Evolutionary conservation across 37 sponge, comb jelly and placozoan species (phyloP), one percentile per base, ranked within the genome.

Genomic region (Halisarca cf. caerulea): DNA sequence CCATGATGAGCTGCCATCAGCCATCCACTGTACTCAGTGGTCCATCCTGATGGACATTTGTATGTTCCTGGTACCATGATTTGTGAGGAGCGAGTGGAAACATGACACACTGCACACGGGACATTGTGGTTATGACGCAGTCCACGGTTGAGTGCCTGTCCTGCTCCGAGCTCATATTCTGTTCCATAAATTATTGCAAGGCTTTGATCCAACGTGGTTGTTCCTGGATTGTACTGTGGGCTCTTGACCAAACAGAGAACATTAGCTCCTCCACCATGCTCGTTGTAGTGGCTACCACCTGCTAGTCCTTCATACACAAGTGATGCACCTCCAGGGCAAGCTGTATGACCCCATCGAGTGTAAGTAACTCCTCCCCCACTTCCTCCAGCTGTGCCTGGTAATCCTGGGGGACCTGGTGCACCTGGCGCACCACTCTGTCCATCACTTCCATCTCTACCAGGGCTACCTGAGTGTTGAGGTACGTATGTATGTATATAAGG

Each of bases 51-150:
- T 18, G 85, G 89, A 37, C 89, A 89, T 4, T 24, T 0, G 41
- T 27, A 35, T 58, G 53, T 84, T 61, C 85, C 89, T 37, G 89
- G 89, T 25, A 89, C 70, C 85, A 89, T 89, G 11, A 84, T 15
- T 9, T 54, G 58, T 47, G 74, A 62, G 30, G 51, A 80, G 17
- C 85, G 68, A 24, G 51, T 80, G 30, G 81, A 38, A 25, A 59
- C 85, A 71, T 69, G 60, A 37, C 89, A 89, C 44, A 89, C 85
- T 68, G 85, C 89, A 89, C 89, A 89, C 5, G 88, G 88, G 38
- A 89, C 85, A 70, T 84, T 84, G 53, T 84, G 72, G 3, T 81
- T 2, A 62, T 62, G 64, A 23, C 41, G 20, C 34, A 59, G 37
- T 58, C 43, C 79, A 20, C 64, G 6, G 18, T 14, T 3, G 34